Base-by-base conservation (phyloP, 2,797 vertebrate genomes). In the Premnoplex brunnescens region DNA sequence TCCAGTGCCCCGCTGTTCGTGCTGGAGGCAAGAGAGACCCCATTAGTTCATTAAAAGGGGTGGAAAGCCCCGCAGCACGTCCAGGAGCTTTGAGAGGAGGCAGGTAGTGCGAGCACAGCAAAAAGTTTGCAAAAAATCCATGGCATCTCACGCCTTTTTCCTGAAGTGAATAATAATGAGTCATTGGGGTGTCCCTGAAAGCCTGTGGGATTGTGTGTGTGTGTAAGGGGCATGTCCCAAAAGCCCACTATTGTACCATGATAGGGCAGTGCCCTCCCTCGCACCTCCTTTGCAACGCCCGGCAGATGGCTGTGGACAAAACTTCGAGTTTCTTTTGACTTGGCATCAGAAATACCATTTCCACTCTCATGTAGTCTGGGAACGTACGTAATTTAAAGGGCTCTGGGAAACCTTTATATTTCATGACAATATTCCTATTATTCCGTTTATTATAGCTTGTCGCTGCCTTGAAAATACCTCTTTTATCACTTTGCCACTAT, bases 401-500 rank as follows among this genome's bases (percentile, higher is more conserved):
- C 23, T 78, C 43, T 5, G 20, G 54, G 76, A 97, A 94, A 89
- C 58, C 85, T 85, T 77, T 83, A 32, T 37, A 15, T n/a, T 54
- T 92, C 21, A 30, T 84, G 73, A 80, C 63, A 75, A 18, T 54
- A 66, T 79, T 88, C 34, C 71, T 34, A 44, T 93, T 95, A 75
- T 91, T 85, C 63, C 86, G 39, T 58, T 89, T 80, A 71, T 90
- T 91, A 73, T 62, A 85, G 71, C 63, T 91, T 63, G 18, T 82
- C 10, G 2, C 44, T 87, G 85, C 89, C 52, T 88, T 49, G 63
- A 46, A 95, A 91, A 91, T 68, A 58, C 41, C 34, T 85, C 74
- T 91, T 85, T 91, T 89, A 94, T 81, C 95, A 66, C 60, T 95
- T 95, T 95, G 69, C 36, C 7, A 6, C 32, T 84, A 73, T 71